Percentiles rank a stretch among this genome's conserved stretches.
These are phyloP conservation scores for Leptoclinus maculatus DNA, from an alignment of 2,797 vertebrate species.

Conservation along the genomic window DNA sequence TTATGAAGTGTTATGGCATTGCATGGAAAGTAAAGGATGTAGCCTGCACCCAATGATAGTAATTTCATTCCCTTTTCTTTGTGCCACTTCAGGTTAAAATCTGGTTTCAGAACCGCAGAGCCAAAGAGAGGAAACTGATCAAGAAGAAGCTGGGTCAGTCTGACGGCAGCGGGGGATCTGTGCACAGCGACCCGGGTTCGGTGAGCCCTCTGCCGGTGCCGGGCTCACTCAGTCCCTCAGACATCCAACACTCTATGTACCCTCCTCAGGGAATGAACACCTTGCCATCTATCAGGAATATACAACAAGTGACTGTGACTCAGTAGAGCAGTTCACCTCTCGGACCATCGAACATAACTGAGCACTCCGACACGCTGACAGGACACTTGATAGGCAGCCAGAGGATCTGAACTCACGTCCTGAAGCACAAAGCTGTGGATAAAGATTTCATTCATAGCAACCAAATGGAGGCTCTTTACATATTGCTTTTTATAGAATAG, in stretches of 20 bases:
- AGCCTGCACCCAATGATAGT: not conserved
- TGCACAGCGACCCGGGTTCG: constrained; percentile 93
- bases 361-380: constrained; percentile 84
- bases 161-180: constrained; percentile 90
- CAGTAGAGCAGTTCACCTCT: constrained; percentile 78
- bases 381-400: constrained; percentile 73
- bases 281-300: constrained; percentile 90
- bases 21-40: not conserved
- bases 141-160: constrained; percentile 96
- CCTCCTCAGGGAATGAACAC: constrained; percentile 86
- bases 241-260: constrained; percentile 89
- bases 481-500: constrained; percentile 86
- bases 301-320: constrained; percentile 90
- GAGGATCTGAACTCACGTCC: constrained; percentile 60
- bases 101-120: constrained; percentile 96
- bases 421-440: constrained; percentile 70
- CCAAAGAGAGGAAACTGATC: constrained; percentile 94
- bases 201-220: constrained; percentile 90
- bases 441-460: constrained; percentile 70
- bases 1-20: not conserved
- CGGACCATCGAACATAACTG: constrained; percentile 79
- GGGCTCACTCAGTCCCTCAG: constrained; percentile 88
- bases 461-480: constrained; percentile 85
- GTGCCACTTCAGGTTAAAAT: constrained; percentile 90
- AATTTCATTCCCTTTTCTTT: not conserved